Percentiles rank a stretch among this genome's conserved stretches.
Conservation (phyloP, 2,113 vertebrate species). For the Cromileptes altivelis region DNA sequence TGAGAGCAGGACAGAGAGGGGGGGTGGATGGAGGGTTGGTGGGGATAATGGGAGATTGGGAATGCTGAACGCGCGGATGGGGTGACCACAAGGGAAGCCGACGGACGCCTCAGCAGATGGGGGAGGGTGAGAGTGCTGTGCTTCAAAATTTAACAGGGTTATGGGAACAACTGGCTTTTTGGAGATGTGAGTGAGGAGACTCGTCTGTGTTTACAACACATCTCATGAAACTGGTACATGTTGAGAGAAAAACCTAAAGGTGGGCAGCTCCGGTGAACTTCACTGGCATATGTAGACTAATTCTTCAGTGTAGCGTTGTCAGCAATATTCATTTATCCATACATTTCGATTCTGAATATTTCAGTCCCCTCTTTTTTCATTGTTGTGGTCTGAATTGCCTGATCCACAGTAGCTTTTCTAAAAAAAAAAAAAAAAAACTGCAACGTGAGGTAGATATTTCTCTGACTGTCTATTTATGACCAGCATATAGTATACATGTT, state of each 20-base stretch:
- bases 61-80: constrained; percentile 77
- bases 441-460: too few species aligned
- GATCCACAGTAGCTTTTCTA: too few species aligned
- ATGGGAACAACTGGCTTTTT: constrained; percentile 37
- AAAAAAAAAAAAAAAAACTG: too few species aligned
- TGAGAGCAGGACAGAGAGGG: constrained; percentile 49
- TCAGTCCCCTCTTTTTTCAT: too few species aligned
- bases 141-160: constrained; percentile 38
- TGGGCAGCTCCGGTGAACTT: too few species aligned
- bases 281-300: too few species aligned
- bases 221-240: background rate
- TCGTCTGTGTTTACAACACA: background rate
- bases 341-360: too few species aligned
- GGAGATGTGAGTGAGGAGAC: constrained; percentile 11
- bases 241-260: background rate
- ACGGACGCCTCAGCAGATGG: constrained; percentile 83
- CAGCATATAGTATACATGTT: too few species aligned
- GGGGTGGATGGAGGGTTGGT: constrained; percentile 9
- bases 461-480: too few species aligned
- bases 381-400: too few species aligned
- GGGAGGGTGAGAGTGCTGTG: constrained; percentile 42
- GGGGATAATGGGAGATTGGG: constrained; percentile 78
- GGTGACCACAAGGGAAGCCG: constrained; percentile 86
- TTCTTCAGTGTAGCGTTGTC: too few species aligned
- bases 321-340: too few species aligned